These are phyloP conservation scores for Triplophysa bombifrons DNA, from an alignment of 2,797 vertebrate species.

Conservation along the genomic window DNA sequence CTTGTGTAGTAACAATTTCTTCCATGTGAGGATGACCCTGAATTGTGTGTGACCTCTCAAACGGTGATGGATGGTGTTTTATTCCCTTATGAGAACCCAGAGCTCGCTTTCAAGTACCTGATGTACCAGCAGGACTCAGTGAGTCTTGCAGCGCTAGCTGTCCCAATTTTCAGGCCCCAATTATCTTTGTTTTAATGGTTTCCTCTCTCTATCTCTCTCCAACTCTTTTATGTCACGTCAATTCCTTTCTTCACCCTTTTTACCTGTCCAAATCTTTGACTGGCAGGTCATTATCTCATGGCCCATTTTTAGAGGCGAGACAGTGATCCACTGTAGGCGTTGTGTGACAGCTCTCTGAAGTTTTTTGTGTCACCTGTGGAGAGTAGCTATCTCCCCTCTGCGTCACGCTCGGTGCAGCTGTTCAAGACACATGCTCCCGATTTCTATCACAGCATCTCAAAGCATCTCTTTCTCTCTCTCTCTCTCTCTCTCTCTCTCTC, in stretches of 20 bases:
- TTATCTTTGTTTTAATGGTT: slow-evolving; percentile 21
- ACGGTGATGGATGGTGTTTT: not conserved
- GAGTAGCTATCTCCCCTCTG: slow-evolving; percentile 20
- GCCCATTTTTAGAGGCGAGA: slow-evolving; percentile 27
- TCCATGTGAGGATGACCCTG: not conserved
- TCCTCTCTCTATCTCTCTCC: not conserved
- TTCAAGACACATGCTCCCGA: slow-evolving; percentile 27
- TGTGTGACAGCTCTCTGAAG: slow-evolving; percentile 37
- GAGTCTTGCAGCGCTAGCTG: slow-evolving; percentile 59
- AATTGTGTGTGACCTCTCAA: slow-evolving; percentile 11
- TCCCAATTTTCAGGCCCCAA: slow-evolving; percentile 58
- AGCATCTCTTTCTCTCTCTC: slow-evolving; percentile 8
- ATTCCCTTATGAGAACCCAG: not conserved
- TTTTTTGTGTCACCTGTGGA: slow-evolving; percentile 32
- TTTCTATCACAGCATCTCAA: slow-evolving; percentile 26
- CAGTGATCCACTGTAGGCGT: slow-evolving; percentile 34
- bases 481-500: slow-evolving; percentile 8
- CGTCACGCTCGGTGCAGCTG: slow-evolving; percentile 31
- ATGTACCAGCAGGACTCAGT: slow-evolving; percentile 17
- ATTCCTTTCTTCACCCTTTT: slow-evolving; percentile 60
- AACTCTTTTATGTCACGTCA: slow-evolving; percentile 43
- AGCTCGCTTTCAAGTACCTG: not conserved
- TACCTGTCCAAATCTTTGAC: slow-evolving; percentile 30
- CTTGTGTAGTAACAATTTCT: not conserved
- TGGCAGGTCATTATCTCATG: slow-evolving; percentile 40